Base-by-base conservation (phyloP, 2,888 invertebrate species). In the Alcis repandata region DNA sequence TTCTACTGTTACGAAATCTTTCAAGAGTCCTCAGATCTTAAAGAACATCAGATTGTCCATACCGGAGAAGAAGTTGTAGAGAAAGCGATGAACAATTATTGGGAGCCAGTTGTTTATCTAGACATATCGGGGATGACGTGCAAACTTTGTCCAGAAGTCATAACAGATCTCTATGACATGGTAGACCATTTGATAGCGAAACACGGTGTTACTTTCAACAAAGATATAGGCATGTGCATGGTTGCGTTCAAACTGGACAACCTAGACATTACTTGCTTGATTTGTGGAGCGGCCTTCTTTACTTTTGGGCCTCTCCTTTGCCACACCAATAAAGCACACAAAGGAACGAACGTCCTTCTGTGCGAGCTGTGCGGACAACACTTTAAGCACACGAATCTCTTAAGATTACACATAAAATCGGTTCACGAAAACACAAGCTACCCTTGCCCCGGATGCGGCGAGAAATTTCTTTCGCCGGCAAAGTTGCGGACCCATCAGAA, bases 1-100 rank as follows among this genome's bases (percentile, higher is more conserved):
- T 93, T 93, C 59, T 93, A 93, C 70, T 93, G 92, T 72, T 93
- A 93, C 73, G 90, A 92, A 11, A 92, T 93, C 20, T 92, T 91
- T 54, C 89, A 91, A 79, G 92, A 93, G 45, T 83, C 86, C 0
- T 79, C 86, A 0, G 90, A 90, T 0, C 69, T 93, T 15, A 90
- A 91, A 59, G 79, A 63, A 4, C 92, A 93, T 54, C 92, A 93
- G 51, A 62, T 72, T 1, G 54, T 60, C 0, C 92, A 93, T 43
- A 58, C 74, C 0, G 87, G 85, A 0, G 85, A 90, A 19, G 80
- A 83, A 0, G 71, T 87, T 1, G 91, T 89, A 65, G 80, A 82
- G 6, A 86, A 89, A 67, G 84, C 90, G 0, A 89, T 93, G 89
- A 87, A 79, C 51, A 92, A 92, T 59, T 93, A 89, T 60, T 93